A percentile compares a stretch with the other conserved stretches of the same genome.
Conservation (phyloP, 2,888 invertebrate genomes). For the Drosophila anomalata region DNA sequence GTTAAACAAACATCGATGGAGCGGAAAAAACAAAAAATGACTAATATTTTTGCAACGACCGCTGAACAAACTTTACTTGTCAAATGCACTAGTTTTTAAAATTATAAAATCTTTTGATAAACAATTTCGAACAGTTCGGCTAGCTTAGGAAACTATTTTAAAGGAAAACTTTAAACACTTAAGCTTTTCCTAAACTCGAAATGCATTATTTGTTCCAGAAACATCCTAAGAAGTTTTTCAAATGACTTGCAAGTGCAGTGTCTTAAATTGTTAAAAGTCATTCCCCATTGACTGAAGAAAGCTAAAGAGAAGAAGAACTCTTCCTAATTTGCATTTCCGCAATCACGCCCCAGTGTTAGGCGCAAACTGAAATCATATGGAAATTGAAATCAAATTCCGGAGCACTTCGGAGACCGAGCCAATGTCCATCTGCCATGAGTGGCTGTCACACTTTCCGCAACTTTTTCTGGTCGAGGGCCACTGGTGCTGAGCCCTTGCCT, state of each 20-base stretch:
- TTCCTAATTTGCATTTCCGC: slow-evolving; percentile 31
- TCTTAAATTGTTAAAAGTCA: slow-evolving; percentile 6
- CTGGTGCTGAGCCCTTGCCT: slow-evolving; percentile 5
- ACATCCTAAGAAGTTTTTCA: background rate
- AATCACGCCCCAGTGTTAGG: slow-evolving; percentile 1
- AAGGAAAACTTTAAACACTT: background rate
- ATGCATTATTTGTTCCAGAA: background rate
- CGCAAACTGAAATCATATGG: slow-evolving; percentile 54
- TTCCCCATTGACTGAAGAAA: background rate
- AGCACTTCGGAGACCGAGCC: slow-evolving; percentile 53
- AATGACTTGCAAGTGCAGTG: slow-evolving; percentile 20
- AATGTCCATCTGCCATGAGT: slow-evolving; percentile 50
- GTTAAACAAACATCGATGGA: slow-evolving; percentile 24
- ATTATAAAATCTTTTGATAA: background rate
- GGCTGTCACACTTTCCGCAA: slow-evolving; percentile 56
- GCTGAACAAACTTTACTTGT: background rate
- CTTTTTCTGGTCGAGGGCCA: slow-evolving; percentile 10
- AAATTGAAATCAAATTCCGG: slow-evolving; percentile 73
- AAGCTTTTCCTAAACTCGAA: background rate
- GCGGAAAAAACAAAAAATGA: slow-evolving; percentile 11
- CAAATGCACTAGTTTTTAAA: background rate
- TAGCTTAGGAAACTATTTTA: no score
- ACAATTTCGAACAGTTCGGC: background rate
- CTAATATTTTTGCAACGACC: background rate
- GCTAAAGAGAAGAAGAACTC: slow-evolving; percentile 10